Conservation (phyloP, 2,797 vertebrate genomes). For the Pseudochirops corinnae region DNA sequence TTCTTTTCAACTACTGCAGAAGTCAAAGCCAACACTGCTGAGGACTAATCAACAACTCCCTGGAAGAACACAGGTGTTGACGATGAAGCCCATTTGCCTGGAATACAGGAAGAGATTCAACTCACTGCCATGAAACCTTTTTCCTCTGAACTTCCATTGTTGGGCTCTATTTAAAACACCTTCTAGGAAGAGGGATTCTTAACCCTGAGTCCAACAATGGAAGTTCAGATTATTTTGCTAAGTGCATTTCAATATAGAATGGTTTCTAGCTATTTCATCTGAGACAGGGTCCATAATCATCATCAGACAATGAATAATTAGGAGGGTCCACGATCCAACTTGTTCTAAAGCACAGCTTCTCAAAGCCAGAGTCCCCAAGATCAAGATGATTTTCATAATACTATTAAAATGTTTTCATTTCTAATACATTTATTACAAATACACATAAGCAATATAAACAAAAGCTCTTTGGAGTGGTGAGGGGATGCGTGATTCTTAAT, state of each 20-base stretch:
- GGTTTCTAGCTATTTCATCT: neutral
- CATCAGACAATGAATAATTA: neutral
- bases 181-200: neutral
- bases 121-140: conserved; percentile 12
- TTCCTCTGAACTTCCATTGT: neutral
- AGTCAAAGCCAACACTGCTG: conserved; percentile 25
- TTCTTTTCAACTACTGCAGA: conserved; percentile 34
- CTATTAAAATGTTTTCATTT: neutral
- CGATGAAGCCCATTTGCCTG: neutral
- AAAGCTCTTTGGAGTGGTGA: neutral
- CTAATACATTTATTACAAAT: neutral
- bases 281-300: neutral
- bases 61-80: neutral
- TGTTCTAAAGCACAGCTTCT: neutral
- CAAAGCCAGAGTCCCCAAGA: neutral
- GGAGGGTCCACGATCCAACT: neutral
- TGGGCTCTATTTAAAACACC: neutral
- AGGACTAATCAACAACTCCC: conserved; percentile 29
- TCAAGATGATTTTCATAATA: neutral
- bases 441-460: neutral
- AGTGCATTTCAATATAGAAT: neutral
- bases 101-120: conserved; percentile 23
- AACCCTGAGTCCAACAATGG: too few relatives aligned
- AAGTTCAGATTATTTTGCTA: too few relatives aligned
- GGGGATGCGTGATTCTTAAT: neutral